These are phyloP conservation scores for Homarus gammarus DNA, from an alignment of 2,888 invertebrate genomes.

Conservation along the genomic window DNA sequence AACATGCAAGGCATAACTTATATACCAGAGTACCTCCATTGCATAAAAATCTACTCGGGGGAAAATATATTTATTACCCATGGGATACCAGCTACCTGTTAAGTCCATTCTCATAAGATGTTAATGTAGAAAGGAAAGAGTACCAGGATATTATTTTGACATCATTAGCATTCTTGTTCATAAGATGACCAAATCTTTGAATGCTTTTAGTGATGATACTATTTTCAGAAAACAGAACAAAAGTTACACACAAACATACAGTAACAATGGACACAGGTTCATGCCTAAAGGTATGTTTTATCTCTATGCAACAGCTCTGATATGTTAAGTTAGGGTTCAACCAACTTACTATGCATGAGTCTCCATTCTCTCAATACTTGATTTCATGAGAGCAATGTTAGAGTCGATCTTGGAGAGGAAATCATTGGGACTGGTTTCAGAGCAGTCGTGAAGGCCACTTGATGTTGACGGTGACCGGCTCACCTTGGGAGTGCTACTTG, in stretches of 20 bases:
- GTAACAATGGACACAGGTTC: neutral
- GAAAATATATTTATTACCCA: neutral
- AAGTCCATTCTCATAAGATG: neutral
- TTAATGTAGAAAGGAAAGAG: neutral
- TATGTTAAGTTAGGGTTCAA: neutral
- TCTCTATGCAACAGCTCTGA: neutral
- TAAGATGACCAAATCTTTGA: neutral
- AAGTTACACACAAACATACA: neutral
- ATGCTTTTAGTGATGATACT: neutral
- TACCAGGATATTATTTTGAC: neutral
- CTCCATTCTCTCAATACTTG: constrained; percentile 75
- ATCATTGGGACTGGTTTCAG: constrained; percentile 72
- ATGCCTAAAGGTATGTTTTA: neutral
- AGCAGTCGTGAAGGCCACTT: constrained; percentile 72
- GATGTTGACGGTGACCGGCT: constrained; percentile 50
- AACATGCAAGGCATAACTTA: constrained; percentile 4
- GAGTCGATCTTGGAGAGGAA: constrained; percentile 75
- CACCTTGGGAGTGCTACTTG: constrained; percentile 40
- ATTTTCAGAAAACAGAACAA: neutral
- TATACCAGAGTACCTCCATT: neutral
- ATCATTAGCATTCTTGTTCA: neutral
- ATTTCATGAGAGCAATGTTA: constrained; percentile 75
- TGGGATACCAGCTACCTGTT: neutral
- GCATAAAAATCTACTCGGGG: neutral
- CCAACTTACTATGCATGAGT: constrained; percentile 75